phyloP scores from a whole-genome alignment of 2,113 vertebrate genomes.

The Nothobranchius kuhntae region DNA sequence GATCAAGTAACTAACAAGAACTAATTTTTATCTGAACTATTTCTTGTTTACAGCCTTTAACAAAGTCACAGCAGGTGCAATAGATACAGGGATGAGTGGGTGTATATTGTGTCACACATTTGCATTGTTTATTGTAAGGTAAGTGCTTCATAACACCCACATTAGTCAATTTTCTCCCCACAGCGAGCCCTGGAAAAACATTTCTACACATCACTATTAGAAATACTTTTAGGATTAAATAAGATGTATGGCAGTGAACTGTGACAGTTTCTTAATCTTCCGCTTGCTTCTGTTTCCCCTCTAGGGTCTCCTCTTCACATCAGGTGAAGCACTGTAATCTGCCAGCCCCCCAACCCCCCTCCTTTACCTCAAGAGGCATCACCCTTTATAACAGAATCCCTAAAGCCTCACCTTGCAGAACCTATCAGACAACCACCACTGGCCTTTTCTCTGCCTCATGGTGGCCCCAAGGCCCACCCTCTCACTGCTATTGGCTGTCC shows the following conservation, averaged over 20 bases:
- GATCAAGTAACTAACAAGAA: too few species aligned
- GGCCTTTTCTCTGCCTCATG: conserved; percentile 75
- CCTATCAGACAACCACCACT: conserved; percentile 59
- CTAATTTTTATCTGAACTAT: not conserved
- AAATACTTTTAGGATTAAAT: not conserved
- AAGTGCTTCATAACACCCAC: not conserved
- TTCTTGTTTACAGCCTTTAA: conserved; percentile 8
- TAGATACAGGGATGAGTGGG: conserved; percentile 9
- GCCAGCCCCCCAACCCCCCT: not conserved
- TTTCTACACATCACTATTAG: not conserved
- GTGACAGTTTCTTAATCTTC: not conserved
- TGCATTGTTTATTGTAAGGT: conserved; percentile 14
- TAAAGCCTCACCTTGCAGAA: conserved; percentile 35
- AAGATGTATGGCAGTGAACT: not conserved
- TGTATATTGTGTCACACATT: conserved; percentile 1
- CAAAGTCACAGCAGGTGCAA: not conserved
- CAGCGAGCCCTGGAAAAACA: not conserved
- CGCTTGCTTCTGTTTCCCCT: conserved; percentile 23
- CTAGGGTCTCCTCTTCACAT: conserved; percentile 61
- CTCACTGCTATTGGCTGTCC: conserved; percentile 81
- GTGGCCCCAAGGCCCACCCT: conserved; percentile 79
- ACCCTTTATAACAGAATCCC: conserved; percentile 16
- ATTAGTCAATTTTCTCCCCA: conserved; percentile 1
- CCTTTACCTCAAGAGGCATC: conserved; percentile 15
- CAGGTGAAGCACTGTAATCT: conserved; percentile 66